Evolutionary conservation across 2,888 invertebrate genomes (phyloP).

Genomic region (Morpho achilles): DNA sequence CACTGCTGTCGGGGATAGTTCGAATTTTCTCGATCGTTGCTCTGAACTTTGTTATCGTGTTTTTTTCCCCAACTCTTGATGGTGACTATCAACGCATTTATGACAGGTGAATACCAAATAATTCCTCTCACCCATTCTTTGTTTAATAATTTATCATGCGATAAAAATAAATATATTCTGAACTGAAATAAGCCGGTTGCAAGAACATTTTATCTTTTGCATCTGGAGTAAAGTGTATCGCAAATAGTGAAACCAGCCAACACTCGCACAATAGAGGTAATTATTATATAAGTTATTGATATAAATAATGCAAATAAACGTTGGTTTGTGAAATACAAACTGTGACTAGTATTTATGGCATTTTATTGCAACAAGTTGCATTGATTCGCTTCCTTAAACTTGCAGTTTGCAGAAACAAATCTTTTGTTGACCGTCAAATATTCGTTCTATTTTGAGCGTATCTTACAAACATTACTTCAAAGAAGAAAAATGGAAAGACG

Average conservation of each 20-base stretch:
- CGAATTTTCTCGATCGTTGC: too few species aligned
- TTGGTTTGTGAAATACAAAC: slow-evolving; percentile 20
- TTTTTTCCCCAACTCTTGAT: too few species aligned
- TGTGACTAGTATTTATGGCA: slow-evolving; percentile 19
- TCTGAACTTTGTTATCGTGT: too few species aligned
- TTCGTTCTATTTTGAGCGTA: not conserved
- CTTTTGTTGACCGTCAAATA: slow-evolving; percentile 6
- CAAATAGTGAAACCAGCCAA: slow-evolving; percentile 20
- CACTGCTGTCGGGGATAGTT: too few species aligned
- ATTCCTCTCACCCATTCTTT: too few species aligned
- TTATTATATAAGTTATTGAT: slow-evolving; percentile 23
- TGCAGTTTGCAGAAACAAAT: slow-evolving; percentile 3
- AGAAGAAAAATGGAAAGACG: too few species aligned
- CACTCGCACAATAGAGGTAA: slow-evolving; percentile 21
- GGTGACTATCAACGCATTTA: too few species aligned
- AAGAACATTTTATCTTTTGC: slow-evolving; percentile 5
- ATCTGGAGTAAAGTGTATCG: slow-evolving; percentile 7
- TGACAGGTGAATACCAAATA: too few species aligned
- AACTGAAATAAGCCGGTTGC: not conserved
- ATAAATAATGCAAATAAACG: slow-evolving; percentile 20
- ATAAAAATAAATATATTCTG: too few species aligned
- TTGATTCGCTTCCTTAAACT: slow-evolving; percentile 14
- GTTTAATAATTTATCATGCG: too few species aligned
- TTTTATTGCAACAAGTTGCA: slow-evolving; percentile 23
- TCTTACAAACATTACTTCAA: too few species aligned